These are phyloP conservation scores for Halocaridina rubra DNA, from an alignment of 2,888 invertebrate species.

Conservation along the genomic window DNA sequence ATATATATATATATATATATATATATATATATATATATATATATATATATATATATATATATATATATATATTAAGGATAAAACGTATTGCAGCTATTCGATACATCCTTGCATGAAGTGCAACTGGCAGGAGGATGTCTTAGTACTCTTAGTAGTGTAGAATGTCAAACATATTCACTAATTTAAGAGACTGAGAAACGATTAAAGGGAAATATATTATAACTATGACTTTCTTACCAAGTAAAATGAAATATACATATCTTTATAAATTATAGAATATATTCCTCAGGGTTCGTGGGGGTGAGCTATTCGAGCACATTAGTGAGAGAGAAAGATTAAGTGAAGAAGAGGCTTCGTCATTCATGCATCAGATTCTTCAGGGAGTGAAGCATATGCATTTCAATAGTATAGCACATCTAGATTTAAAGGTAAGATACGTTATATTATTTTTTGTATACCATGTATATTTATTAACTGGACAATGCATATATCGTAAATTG, in stretches of 20 bases:
- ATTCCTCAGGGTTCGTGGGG: conserved; percentile 73
- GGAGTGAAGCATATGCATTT: conserved; percentile 76
- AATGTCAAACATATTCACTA: too few species aligned
- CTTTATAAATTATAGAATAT: conserved; percentile 19
- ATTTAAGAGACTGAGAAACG: too few species aligned
- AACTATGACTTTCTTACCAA: too few species aligned
- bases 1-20: not conserved
- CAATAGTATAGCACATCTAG: conserved; percentile 76
- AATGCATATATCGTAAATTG: too few species aligned
- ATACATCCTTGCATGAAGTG: too few species aligned
- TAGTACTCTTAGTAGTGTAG: too few species aligned
- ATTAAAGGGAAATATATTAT: too few species aligned
- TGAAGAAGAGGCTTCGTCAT: conserved; percentile 75
- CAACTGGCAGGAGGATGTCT: too few species aligned
- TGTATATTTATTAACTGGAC: too few species aligned
- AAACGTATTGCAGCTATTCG: not conserved
- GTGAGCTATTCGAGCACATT: conserved; percentile 76
- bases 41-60: not conserved
- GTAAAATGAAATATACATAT: not conserved
- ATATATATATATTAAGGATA: not conserved
- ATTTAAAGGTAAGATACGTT: conserved; percentile 74
- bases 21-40: not conserved
- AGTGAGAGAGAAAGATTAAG: conserved; percentile 71
- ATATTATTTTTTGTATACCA: too few species aligned
- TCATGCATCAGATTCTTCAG: conserved; percentile 75